Evolutionary conservation across 2,888 invertebrate genomes (phyloP), one percentile per base, ranked within the genome.

Genomic region (Tethea ocularis): DNA sequence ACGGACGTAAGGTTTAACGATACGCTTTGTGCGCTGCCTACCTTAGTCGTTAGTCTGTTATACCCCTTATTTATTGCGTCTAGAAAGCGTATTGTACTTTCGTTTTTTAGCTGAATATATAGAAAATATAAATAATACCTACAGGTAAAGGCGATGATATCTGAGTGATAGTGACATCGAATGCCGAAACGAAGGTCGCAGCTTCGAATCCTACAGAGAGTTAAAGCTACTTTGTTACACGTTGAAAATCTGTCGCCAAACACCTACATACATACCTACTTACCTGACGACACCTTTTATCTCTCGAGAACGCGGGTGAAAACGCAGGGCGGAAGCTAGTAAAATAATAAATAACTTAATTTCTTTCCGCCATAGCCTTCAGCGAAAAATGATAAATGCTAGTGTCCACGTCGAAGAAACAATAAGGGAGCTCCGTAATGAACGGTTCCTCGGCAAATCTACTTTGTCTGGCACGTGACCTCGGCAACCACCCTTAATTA

Each of bases 51-150:
- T 59, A 63, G 67, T 69, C 66, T 69, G 66, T 59, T 56, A 57
- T 53, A 62, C 61, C 78, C 82, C 82, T 85, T 86, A 85, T 86
- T 86, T 86, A 85, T 83, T 66, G 65, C 73, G 76, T 82, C 78
- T 80, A 70, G 69, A 33, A 33, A 33, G 33, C 13, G 33, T 33
- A 20, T 46, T 46, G 46, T 5, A 1, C 20, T 1, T 46, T 46
- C 8, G 1, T 8, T 20, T 20, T 46, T 46, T 38, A n/a, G 1
- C 15, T 5, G 13, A 4, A 10, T 2, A 10, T 41, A 17, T 7
- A n/a, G 41, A 3, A 33, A 13, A 33, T n/a, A n/a, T n/a, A n/a
- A n/a, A 26, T 5, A 26, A 26, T 26, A 26, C 26, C 26, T 26
- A 5, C 4, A 26, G n/a, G n/a, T n/a, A n/a, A n/a, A n/a, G n/a